Evolutionary conservation across 2,888 invertebrate species (phyloP).

Genomic region (Stictocephala bisonia): DNA sequence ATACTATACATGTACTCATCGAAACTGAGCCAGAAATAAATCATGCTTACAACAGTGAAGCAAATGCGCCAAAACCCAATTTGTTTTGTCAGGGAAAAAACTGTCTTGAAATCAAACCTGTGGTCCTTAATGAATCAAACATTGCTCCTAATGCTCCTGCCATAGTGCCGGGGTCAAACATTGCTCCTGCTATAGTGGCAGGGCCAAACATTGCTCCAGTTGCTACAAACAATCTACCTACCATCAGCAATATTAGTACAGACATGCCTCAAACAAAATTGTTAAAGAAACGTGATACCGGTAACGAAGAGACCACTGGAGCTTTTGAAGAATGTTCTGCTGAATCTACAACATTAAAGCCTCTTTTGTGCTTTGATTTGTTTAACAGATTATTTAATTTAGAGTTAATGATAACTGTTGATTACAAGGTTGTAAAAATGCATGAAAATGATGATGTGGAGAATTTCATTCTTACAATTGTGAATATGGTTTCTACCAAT

Average conservation of each 20-base stretch:
- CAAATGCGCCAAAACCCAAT: neutral
- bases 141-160: too few relatives aligned
- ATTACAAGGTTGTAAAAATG: constrained; percentile 35
- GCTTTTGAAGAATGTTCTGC: neutral
- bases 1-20: constrained; percentile 23
- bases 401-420: constrained; percentile 39
- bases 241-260: too few relatives aligned
- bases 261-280: neutral
- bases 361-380: constrained; percentile 1
- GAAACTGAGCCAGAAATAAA: constrained; percentile 22
- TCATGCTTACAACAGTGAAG: neutral
- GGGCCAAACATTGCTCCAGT: neutral
- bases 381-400: constrained; percentile 4
- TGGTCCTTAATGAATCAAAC: constrained; percentile 7
- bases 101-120: constrained; percentile 30
- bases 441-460: constrained; percentile 64
- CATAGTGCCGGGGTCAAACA: too few relatives aligned
- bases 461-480: constrained; percentile 69
- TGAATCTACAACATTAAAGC: neutral
- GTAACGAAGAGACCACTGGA: neutral
- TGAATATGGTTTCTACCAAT: constrained; percentile 66
- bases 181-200: too few relatives aligned
- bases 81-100: constrained; percentile 25
- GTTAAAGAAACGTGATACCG: constrained; percentile 54
- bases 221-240: neutral